These are phyloP conservation scores for Drosophila vallismaia DNA, from an alignment of 2,888 invertebrate species.

Conservation along the genomic window DNA sequence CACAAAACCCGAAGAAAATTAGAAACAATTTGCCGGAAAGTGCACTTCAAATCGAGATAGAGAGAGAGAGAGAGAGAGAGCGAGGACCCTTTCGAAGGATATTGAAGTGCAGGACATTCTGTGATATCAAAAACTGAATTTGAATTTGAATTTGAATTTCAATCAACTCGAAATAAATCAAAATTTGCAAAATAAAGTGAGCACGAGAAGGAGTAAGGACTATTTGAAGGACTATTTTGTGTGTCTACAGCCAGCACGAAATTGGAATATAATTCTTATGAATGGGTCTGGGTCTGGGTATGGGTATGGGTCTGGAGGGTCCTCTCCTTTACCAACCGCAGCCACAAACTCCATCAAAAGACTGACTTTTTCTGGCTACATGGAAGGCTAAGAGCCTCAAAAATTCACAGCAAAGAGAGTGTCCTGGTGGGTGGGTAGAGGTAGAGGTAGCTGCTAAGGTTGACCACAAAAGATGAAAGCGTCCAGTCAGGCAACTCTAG, in stretches of 20 bases:
- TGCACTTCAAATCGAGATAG: slow-evolving; percentile 52
- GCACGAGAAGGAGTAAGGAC: background rate
- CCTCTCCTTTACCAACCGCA: slow-evolving; percentile 3
- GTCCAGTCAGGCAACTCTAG: slow-evolving; percentile 12
- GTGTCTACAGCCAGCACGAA: slow-evolving; percentile 57
- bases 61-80: background rate
- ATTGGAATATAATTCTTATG: slow-evolving; percentile 75
- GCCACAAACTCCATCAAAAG: slow-evolving; percentile 28
- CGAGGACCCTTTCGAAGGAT: slow-evolving; percentile 20
- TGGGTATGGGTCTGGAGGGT: no score
- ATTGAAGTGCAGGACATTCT: slow-evolving; percentile 56
- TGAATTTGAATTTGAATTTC: slow-evolving; percentile 76
- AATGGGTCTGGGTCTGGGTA: slow-evolving; percentile 41
- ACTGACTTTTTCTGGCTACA: background rate
- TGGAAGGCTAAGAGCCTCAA: slow-evolving; percentile 56
- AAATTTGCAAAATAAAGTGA: slow-evolving; percentile 70
- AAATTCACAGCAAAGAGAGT: slow-evolving; percentile 53
- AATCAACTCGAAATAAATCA: slow-evolving; percentile 75
- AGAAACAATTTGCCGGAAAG: slow-evolving; percentile 60
- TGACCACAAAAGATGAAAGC: slow-evolving; percentile 73
- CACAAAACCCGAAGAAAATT: slow-evolving; percentile 50
- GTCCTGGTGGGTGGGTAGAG: no score
- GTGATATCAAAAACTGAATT: slow-evolving; percentile 72
- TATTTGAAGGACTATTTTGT: no score
- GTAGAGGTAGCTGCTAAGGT: no score